Evolutionary conservation across 1,140 invertebrate species (phyloP).

Genomic region (Holcopasites calliopsidis): DNA sequence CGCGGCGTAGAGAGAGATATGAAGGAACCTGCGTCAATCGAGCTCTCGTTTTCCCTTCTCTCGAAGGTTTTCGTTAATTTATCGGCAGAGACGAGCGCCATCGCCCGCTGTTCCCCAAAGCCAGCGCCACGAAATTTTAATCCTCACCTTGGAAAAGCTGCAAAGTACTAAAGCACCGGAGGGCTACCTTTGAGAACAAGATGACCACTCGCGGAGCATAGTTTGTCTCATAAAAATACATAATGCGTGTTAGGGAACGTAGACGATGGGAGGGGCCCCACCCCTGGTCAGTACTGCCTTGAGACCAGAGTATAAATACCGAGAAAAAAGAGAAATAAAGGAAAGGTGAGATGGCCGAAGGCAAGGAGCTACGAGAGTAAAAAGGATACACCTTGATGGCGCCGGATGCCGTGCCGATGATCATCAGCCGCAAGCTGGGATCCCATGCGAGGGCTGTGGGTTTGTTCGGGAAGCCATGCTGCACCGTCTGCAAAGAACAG

Average conservation of each 20-base stretch:
- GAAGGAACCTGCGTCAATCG: constrained; percentile 15
- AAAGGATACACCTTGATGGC: constrained; percentile 92
- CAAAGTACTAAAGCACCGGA: too few species aligned
- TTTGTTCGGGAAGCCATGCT: constrained; percentile 98
- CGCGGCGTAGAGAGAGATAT: background rate
- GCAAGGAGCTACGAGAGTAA: constrained; percentile 49
- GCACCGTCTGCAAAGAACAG: constrained; percentile 88
- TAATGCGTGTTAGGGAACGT: too few species aligned
- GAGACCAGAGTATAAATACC: constrained; percentile 49
- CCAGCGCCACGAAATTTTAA: too few species aligned
- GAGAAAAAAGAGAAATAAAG: constrained; percentile 27
- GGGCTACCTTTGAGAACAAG: too few species aligned
- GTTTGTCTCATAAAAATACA: too few species aligned
- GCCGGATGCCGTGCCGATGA: constrained; percentile 94
- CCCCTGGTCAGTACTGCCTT: too few species aligned
- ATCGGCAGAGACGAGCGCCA: constrained; percentile 38
- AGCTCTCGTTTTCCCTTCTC: background rate
- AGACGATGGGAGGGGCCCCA: too few species aligned
- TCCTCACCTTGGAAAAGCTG: too few species aligned
- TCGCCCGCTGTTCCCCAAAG: constrained; percentile 19
- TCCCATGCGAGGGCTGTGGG: constrained; percentile 97
- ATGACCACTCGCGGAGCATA: too few species aligned
- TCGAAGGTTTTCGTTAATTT: constrained; percentile 37
- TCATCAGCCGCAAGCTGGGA: constrained; percentile 90
- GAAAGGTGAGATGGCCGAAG: background rate